phyloP scores from a whole-genome alignment of 2,797 vertebrate genomes.

The Bufotes viridis region DNA sequence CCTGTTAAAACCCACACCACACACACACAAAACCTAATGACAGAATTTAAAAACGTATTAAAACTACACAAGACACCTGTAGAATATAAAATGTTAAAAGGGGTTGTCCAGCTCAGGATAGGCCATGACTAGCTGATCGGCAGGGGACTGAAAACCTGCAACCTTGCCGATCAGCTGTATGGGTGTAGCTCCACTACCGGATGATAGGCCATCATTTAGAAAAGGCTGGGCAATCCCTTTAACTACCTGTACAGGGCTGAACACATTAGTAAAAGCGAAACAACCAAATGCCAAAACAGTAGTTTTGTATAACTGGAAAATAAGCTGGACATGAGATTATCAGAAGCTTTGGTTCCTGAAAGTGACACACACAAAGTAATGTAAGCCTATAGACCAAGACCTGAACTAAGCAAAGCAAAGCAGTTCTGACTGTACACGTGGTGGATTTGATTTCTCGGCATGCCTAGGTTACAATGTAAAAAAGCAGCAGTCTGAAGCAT shows the following conservation, averaged over 20 bases:
- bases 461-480: neutral
- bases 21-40: neutral
- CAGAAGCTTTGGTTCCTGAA: neutral
- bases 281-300: neutral
- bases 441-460: neutral
- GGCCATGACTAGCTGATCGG: no score
- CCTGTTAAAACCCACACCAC: neutral
- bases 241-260: neutral
- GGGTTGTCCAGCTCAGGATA: no score
- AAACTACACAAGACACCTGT: neutral
- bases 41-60: neutral
- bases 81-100: neutral
- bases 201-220: no score
- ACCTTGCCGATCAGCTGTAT: no score
- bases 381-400: neutral
- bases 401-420: neutral
- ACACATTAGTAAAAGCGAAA: neutral
- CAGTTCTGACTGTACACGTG: neutral
- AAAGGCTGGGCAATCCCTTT: neutral
- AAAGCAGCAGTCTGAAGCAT: neutral
- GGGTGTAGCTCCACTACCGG: no score
- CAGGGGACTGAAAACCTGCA: no score
- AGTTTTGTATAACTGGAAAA: neutral
- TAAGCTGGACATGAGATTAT: neutral
- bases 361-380: neutral